Percentiles rank a stretch among this genome's conserved stretches.
phyloP scores from a whole-genome alignment of 1,140 invertebrate species.

The Choristoneura fumiferana region DNA sequence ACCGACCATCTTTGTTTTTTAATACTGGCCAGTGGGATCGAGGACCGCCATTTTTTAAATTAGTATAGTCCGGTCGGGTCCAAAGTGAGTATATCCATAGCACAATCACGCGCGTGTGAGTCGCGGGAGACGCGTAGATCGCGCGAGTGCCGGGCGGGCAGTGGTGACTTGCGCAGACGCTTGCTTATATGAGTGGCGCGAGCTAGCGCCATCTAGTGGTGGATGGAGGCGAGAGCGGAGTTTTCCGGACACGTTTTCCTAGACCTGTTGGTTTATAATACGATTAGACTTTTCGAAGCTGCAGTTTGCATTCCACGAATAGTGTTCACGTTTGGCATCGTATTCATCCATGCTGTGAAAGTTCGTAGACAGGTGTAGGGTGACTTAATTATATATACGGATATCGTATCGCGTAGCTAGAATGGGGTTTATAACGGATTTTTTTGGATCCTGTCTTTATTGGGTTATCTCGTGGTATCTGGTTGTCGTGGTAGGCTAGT shows the following conservation, averaged over 20 bases:
- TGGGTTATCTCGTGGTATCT: too few species aligned
- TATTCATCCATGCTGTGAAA: too few species aligned
- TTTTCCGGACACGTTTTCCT: slow-evolving; percentile 44
- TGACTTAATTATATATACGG: too few species aligned
- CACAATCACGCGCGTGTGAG: not conserved
- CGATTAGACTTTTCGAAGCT: not conserved
- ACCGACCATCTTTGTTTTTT: slow-evolving; percentile 58
- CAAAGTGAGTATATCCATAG: slow-evolving; percentile 68
- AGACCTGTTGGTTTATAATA: too few species aligned
- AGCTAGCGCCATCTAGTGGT: slow-evolving; percentile 54
- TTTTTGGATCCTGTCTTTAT: too few species aligned
- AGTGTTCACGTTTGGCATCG: slow-evolving; percentile 27
- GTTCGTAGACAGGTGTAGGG: too few species aligned
- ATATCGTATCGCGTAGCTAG: too few species aligned
- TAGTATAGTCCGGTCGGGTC: slow-evolving; percentile 73
- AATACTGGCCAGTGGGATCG: slow-evolving; percentile 72
- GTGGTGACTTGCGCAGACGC: slow-evolving; percentile 45
- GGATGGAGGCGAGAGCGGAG: slow-evolving; percentile 47
- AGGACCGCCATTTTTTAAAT: slow-evolving; percentile 41
- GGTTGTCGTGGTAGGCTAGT: too few species aligned
- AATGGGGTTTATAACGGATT: too few species aligned
- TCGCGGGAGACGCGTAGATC: slow-evolving; percentile 41
- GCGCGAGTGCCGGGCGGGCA: slow-evolving; percentile 51
- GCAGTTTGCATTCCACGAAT: not conserved
- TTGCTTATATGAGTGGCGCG: slow-evolving; percentile 63